Evolutionary conservation across 2,888 invertebrate genomes (phyloP), one percentile per base, ranked within the genome.

Genomic region (Drosophila hawaiiensis): DNA sequence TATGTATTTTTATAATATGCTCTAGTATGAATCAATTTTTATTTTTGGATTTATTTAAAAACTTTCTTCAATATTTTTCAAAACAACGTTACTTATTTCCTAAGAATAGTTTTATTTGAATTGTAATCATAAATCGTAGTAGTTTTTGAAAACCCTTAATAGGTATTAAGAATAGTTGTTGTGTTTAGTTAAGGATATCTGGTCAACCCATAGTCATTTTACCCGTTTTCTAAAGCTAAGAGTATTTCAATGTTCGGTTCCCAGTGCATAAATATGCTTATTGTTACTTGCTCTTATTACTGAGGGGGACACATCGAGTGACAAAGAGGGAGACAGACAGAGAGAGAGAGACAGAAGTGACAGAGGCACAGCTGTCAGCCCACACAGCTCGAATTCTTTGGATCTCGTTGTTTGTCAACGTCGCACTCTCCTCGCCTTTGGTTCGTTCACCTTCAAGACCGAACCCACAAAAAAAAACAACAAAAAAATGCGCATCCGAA

Each of bases 391-490:
- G 55, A 67, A 58, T 76, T 69, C 73, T 69, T 71, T 61, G 35
- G 49, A 29, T 60, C 65, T 58, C 52, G 68, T n/a, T 29, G 37
- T 55, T 61, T 76, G 77, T 59, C 63, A 71, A 58, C 62, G 67
- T 67, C 70, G 47, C 59, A 19, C 47, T 70, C 59, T 56, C 67
- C 60, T n/a, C 47, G 63, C 54, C 56, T 35, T 19, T 70, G 77
- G 84, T 89, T 88, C 84, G 82, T 89, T 84, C 84, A 84, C 84
- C 89, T 89, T 75, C 52, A 60, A n/a, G 28, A 62, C 61, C 73
- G 59, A 73, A 62, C 76, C 72, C 80, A 61, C 61, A 62, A n/a
- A 58, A 25, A 3, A 35, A 25, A 54, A 70, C 60, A 60, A 4
- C 14, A 25, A 10, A 54, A 60, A 68, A 58, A 25, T 72, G 53